Evolutionary conservation across 2,888 invertebrate species (phyloP).

Genomic region (Ptychoptera albimana): DNA sequence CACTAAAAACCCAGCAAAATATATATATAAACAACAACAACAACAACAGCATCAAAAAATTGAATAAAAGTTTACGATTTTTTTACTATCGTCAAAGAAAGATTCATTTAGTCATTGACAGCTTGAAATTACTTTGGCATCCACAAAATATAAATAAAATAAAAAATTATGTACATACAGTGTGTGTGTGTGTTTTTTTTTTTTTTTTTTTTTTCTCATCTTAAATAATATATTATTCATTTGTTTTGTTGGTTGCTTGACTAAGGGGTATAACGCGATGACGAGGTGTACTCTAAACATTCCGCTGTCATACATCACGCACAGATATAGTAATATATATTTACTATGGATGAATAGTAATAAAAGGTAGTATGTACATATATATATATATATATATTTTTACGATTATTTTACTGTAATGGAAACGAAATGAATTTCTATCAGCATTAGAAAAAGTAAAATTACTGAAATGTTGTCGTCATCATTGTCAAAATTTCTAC

Average conservation of each 20-base stretch:
- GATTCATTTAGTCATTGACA: not conserved
- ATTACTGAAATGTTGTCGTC: too few relatives aligned
- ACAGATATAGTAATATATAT: not conserved
- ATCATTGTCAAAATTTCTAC: too few relatives aligned
- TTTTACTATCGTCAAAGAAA: not conserved
- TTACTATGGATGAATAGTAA: not conserved
- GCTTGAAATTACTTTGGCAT: not conserved
- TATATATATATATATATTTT: not conserved
- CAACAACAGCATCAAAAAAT: not conserved
- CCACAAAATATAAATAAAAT: not conserved
- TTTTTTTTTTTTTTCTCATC: too few relatives aligned
- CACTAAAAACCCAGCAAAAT: not conserved
- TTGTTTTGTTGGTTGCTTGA: too few relatives aligned
- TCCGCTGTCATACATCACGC: not conserved
- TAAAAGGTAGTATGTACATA: too few relatives aligned
- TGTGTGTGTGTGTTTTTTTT: not conserved
- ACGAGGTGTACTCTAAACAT: too few relatives aligned
- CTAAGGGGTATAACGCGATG: too few relatives aligned
- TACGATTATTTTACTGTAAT: slow-evolving; percentile 1
- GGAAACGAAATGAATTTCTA: slow-evolving; percentile 2
- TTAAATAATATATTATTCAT: not conserved
- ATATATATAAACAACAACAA: too few relatives aligned
- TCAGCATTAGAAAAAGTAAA: not conserved
- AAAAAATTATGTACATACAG: not conserved
- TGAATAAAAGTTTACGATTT: slow-evolving; percentile 1